Evolutionary conservation across 2,888 invertebrate genomes (phyloP), one percentile per base, ranked within the genome.

Genomic region (Temnothorax rugatulus): DNA sequence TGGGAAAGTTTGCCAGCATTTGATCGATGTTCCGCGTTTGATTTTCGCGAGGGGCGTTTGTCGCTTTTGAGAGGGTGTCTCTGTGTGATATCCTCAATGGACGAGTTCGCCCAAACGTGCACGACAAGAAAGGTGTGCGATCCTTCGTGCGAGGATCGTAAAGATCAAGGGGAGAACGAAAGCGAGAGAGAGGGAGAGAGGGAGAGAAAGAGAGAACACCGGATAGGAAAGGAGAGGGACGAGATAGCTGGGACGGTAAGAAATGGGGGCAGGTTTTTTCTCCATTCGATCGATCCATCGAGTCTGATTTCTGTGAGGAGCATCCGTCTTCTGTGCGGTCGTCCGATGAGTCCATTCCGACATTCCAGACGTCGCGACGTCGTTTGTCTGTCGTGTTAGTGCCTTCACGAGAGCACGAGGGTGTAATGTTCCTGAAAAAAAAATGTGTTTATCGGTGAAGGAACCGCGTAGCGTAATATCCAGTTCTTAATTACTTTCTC

Each of bases 261-360:
- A 82, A 75, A 76, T 75, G 77, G 29, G 54, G 66, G 66, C 47
- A 82, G 57, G 64, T 57, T 76, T 83, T 83, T 81, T 71, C 59
- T 63, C 54, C 57, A 44, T 73, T 64, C 83, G 77, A 83, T 85
- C 79, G 85, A 85, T 83, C 85, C 71, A 64, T 79, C 71, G 82
- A 79, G 83, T 73, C 75, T 84, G 86, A 86, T 86, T 84, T 86
- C 76, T 71, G 75, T 54, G 71, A 71, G 25, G 74, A 66, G 57
- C 77, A 71, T 79, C 71, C 57, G 81, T 83, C 82, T 82, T 76
- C 76, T 11, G 79, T 71, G 79, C 79, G 79, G 79, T 79, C 59
- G 79, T 71, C 71, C 79, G 79, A 79, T 71, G 79, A 79, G 79
- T 79, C 79, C 79, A 79, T 79, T 71, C 59, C 79, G 73, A 59